Conservation (phyloP, 2,888 invertebrate genomes). For the Autographa pulchrina region DNA sequence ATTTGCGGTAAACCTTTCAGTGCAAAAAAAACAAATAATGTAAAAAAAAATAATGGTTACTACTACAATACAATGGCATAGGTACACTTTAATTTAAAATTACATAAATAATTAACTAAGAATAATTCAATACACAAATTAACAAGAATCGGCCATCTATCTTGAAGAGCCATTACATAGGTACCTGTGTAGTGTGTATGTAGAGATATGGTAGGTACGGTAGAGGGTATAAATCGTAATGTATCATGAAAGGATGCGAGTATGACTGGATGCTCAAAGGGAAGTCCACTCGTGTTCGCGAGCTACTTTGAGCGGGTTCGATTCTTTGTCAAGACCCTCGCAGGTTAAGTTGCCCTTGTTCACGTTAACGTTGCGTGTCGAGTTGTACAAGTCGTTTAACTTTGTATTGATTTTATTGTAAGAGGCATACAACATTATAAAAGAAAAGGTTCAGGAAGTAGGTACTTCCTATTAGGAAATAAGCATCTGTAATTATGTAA, state of each 20-base stretch:
- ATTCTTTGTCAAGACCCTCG: neutral
- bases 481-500: too few species aligned
- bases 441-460: neutral
- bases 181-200: neutral
- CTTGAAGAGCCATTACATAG: neutral
- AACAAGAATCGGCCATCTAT: neutral
- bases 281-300: slow-evolving; percentile 1
- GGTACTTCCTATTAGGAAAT: too few species aligned
- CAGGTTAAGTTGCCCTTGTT: slow-evolving; percentile 5
- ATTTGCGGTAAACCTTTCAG: too few species aligned
- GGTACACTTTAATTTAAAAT: too few species aligned
- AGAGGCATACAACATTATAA: slow-evolving; percentile 1
- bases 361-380: slow-evolving; percentile 4
- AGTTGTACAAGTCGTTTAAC: slow-evolving; percentile 3
- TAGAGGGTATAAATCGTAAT: neutral
- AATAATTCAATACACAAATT: too few species aligned
- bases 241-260: slow-evolving; percentile 1
- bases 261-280: slow-evolving; percentile 2
- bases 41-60: too few species aligned
- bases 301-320: neutral
- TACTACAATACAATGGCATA: too few species aligned
- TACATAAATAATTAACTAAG: too few species aligned
- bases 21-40: too few species aligned
- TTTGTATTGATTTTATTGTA: neutral
- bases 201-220: too few species aligned